phyloP scores from a whole-genome alignment of 37 sponge, comb jelly and placozoan species.

The Lycopodina hypogea region DNA sequence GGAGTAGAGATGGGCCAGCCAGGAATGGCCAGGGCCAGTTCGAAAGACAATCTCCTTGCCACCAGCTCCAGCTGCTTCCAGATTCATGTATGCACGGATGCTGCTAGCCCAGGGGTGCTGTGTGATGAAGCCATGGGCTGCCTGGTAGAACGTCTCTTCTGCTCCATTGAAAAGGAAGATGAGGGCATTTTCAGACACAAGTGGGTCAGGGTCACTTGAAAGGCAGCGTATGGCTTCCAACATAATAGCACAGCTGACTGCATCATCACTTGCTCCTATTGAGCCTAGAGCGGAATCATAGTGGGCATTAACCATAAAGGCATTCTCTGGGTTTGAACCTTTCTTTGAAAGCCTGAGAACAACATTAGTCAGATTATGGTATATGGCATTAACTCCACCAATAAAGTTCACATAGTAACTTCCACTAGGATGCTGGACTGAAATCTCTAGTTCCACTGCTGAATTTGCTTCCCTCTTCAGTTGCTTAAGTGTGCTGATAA shows the following conservation, averaged over 20 bases:
- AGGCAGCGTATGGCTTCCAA: constrained; percentile 55
- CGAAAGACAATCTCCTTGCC: constrained; percentile 80
- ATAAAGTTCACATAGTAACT: constrained; percentile 46
- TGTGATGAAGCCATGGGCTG: constrained; percentile 74
- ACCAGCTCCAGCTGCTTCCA: constrained; percentile 80
- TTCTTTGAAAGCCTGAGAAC: constrained; percentile 22
- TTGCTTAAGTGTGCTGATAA: constrained; percentile 23
- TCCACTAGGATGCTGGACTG: constrained; percentile 49
- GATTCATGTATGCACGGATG: constrained; percentile 58
- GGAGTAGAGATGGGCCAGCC: constrained; percentile 60
- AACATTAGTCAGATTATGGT: constrained; percentile 59
- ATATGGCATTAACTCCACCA: constrained; percentile 54
- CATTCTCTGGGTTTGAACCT: constrained; percentile 34
- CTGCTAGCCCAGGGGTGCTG: constrained; percentile 68
- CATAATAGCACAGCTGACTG: constrained; percentile 72
- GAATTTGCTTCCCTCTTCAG: constrained; percentile 16
- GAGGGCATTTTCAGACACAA: constrained; percentile 28
- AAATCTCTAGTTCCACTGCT: constrained; percentile 43
- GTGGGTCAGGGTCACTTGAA: constrained; percentile 27
- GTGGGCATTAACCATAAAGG: constrained; percentile 69
- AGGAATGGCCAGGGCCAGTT: constrained; percentile 74
- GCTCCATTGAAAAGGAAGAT: constrained; percentile 83
- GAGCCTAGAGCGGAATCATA: constrained; percentile 72
- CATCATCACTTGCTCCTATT: constrained; percentile 78
- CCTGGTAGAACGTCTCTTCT: constrained; percentile 69